Evolutionary conservation across 2,113 vertebrate genomes (phyloP).

Genomic region (Xiphophorus hellerii): DNA sequence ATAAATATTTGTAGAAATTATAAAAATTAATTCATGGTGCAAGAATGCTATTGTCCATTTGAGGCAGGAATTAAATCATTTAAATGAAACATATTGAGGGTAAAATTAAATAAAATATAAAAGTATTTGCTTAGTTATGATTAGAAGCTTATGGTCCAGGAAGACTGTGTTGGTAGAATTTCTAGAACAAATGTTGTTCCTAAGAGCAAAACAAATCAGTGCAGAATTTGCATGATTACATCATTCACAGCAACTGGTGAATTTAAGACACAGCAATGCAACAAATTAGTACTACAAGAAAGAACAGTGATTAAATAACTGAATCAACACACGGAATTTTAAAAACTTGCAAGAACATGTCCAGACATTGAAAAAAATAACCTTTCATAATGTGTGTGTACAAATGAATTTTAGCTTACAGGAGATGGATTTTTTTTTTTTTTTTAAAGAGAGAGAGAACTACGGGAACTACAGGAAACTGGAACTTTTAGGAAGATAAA

Average conservation of each 20-base stretch:
- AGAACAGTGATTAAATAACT: neutral
- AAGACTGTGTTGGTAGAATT: neutral
- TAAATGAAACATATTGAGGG: neutral
- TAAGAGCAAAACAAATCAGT: neutral
- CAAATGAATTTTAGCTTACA: neutral
- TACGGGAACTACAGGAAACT: neutral
- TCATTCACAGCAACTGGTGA: neutral
- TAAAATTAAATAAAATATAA: neutral
- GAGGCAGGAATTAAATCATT: neutral
- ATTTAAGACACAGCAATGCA: neutral
- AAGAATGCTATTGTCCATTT: neutral
- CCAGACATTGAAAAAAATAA: neutral
- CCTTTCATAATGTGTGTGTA: neutral
- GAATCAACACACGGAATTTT: neutral
- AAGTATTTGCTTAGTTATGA: neutral
- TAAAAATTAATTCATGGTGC: neutral
- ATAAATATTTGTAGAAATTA: neutral
- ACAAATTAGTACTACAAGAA: neutral
- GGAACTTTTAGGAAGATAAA: neutral
- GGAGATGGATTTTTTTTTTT: neutral
- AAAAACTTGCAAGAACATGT: neutral
- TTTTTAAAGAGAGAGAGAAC: too few species aligned
- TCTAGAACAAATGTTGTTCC: too few species aligned
- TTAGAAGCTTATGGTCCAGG: neutral
- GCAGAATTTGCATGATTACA: neutral